A percentile compares a stretch with the other conserved stretches of the same genome.
phyloP scores from a whole-genome alignment of 2,113 vertebrate species.

The Crotophaga sulcirostris region DNA sequence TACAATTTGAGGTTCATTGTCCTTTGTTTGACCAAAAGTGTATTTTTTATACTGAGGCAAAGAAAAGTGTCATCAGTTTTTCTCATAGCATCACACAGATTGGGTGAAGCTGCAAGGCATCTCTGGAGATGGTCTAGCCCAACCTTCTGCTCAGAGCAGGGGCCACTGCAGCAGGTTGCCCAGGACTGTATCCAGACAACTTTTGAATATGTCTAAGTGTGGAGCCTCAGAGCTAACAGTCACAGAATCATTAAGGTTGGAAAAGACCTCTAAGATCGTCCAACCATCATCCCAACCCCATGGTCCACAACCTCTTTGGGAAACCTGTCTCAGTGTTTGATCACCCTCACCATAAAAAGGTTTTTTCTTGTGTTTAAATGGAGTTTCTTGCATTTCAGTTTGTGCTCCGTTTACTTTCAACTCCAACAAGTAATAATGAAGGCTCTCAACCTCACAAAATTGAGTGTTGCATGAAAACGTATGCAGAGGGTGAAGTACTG shows the following conservation, averaged over 20 bases:
- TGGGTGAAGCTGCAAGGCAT: background rate
- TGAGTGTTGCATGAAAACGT: background rate
- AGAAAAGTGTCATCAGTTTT: background rate
- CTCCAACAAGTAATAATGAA: background rate
- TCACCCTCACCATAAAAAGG: background rate
- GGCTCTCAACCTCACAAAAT: background rate
- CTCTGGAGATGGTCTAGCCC: background rate
- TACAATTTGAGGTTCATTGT: background rate
- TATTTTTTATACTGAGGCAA: background rate
- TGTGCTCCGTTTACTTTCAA: background rate
- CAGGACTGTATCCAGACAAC: accelerated
- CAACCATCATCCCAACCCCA: no score
- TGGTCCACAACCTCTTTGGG: background rate
- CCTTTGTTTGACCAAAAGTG: background rate
- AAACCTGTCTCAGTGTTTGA: background rate
- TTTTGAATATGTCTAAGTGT: background rate
- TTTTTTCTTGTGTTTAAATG: background rate
- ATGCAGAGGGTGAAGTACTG: background rate
- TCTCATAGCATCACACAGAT: background rate
- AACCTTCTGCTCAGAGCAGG: background rate
- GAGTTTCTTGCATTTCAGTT: background rate
- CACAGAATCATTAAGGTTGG: no score
- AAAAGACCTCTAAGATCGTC: no score
- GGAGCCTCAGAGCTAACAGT: no score
- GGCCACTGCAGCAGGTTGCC: background rate